Conservation (phyloP, 2,113 vertebrate species). For the Hippocampus mohnikei region DNA sequence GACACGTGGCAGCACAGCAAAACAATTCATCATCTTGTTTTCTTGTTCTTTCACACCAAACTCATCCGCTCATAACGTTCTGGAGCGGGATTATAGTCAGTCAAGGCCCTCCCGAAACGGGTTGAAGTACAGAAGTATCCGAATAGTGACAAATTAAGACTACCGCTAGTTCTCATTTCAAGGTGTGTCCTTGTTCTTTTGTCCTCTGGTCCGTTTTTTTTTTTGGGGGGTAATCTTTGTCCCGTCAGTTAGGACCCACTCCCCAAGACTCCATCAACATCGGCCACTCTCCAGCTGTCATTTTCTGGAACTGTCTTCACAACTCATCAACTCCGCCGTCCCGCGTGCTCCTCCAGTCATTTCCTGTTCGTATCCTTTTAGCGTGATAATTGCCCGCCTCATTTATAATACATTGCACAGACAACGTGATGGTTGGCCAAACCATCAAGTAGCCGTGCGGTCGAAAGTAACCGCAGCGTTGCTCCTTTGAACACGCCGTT, state of each 20-base stretch:
- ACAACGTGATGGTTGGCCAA: conserved; percentile 27
- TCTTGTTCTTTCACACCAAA: too few relatives aligned
- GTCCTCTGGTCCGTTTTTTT: neutral
- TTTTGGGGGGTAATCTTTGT: too few relatives aligned
- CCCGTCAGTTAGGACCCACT: conserved; percentile 24
- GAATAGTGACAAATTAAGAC: too few relatives aligned
- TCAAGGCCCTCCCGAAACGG: too few relatives aligned
- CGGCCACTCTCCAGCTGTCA: conserved; percentile 8
- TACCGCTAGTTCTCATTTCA: too few relatives aligned
- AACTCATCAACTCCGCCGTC: conserved; percentile 26
- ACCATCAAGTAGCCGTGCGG: conserved; percentile 19
- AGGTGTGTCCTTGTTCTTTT: neutral
- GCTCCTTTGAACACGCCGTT: conserved; percentile 10
- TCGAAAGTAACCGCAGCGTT: conserved; percentile 2
- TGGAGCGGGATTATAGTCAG: too few relatives aligned
- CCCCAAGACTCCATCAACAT: conserved; percentile 8
- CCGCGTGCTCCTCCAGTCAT: conserved; percentile 29
- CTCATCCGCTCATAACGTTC: too few relatives aligned
- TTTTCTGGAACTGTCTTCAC: conserved; percentile 41
- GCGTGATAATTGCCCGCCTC: conserved; percentile 47
- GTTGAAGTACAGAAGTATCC: too few relatives aligned
- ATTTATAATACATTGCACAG: conserved; percentile 51
- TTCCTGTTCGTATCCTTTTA: conserved; percentile 47
- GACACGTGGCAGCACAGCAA: too few relatives aligned
- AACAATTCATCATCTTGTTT: too few relatives aligned